Base-by-base conservation (phyloP, 2,797 vertebrate species). In the Sylvia borin region DNA sequence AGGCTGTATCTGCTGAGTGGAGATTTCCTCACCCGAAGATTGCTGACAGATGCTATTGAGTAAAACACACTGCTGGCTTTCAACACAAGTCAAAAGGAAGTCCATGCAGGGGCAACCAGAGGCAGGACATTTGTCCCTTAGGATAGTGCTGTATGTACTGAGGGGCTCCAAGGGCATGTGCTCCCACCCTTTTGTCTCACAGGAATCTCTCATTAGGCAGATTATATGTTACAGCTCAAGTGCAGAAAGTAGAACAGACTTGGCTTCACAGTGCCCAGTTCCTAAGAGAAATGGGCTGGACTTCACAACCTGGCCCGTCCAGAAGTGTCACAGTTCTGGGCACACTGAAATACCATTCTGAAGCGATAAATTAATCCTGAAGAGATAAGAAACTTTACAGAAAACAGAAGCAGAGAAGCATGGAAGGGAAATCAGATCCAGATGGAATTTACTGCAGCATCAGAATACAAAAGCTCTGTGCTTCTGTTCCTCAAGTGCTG, bases 21-120 rank as follows among this genome's bases (percentile, higher is more conserved):
- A 94, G 96, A 91, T 95, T 95, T 96, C 94, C 94, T 96, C 94
- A 92, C 61, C 38, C 50, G 0, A 92, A 91, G 92, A 92, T 82
- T 94, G 95, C 92, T 96, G 89, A 94, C 96, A 94, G 88, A 94
- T 91, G 91, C 86, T 96, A 18, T 94, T 96, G 91, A 94, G 94
- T 64, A 95, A 93, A 95, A 91, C 27, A 90, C 85, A 92, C 68
- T 19, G 31, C 77, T 83, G 61, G 57, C 93, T 96, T 95, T 96
- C 84, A 65, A 85, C 84, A 61, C 64, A 57, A 86, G 66, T 70
- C 88, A 40, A 84, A 88, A 74, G 55, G 86, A 91, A 94, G 85
- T 29, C 83, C 73, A 62, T 26, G 85, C 68, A 95, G 84, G 32
- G 50, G 66, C 68, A 91, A 60, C 65, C 27, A 88, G 68, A 74